Percentiles rank a stretch among this genome's conserved stretches.
Evolutionary conservation across 2,113 vertebrate genomes (phyloP).

Genomic region (Falcunculus frontatus): DNA sequence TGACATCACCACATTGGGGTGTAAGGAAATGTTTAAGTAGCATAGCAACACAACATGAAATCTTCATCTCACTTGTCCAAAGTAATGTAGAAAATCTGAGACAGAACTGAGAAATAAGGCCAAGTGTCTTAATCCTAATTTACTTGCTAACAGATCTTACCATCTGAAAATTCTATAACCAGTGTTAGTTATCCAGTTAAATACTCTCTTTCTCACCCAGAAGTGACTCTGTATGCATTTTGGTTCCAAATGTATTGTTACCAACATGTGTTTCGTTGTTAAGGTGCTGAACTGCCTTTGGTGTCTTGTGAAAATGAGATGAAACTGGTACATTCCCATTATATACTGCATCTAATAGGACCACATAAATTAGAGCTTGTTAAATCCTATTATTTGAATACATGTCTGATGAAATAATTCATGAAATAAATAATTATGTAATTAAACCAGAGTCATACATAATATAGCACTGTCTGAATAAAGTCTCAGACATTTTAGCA

Average conservation of each 20-base stretch:
- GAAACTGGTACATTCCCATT: not conserved
- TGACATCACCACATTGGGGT: accelerated
- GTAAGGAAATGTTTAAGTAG: not conserved
- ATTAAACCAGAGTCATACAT: not conserved
- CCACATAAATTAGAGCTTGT: not conserved
- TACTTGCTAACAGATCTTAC: not conserved
- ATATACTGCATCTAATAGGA: not conserved
- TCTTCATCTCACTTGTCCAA: not conserved
- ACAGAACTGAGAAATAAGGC: not conserved
- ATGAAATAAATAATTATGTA: not conserved
- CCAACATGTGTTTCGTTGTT: not conserved
- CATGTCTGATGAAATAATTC: not conserved
- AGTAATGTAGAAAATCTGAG: not conserved
- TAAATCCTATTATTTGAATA: not conserved
- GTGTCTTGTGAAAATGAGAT: not conserved
- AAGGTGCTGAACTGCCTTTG: not conserved
- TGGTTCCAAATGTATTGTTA: not conserved
- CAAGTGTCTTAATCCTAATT: not conserved
- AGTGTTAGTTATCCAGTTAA: not conserved
- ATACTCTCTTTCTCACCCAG: not conserved
- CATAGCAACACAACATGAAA: not conserved
- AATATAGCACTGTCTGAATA: not conserved
- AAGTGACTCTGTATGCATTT: not conserved
- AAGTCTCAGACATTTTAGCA: not conserved
- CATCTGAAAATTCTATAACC: not conserved